phyloP scores from a whole-genome alignment of 64 coral and sea anemone species.

The Stichodactyla helianthus region DNA sequence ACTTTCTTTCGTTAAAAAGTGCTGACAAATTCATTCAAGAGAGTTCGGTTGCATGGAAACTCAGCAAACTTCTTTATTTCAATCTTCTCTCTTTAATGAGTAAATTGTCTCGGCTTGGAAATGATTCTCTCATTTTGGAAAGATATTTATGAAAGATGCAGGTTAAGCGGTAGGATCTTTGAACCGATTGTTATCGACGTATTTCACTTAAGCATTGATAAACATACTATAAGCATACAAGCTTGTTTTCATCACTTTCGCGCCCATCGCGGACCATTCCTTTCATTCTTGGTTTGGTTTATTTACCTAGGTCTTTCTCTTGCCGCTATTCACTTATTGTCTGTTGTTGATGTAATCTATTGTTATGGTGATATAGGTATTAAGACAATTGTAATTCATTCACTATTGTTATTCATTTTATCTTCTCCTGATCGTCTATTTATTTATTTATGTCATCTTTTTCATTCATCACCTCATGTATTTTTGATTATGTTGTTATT shows the following conservation, averaged over 20 bases:
- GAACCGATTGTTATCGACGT: constrained; percentile 72
- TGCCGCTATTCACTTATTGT: constrained; percentile 86
- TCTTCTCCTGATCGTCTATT: constrained; percentile 97
- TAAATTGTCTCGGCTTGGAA: constrained; percentile 22
- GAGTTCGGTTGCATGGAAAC: neutral
- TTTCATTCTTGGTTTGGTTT: constrained; percentile 65
- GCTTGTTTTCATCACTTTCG: constrained; percentile 58
- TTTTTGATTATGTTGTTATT: constrained; percentile 99
- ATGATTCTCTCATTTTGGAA: constrained; percentile 35
- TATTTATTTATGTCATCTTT: constrained; percentile 99
- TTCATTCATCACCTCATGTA: constrained; percentile 94
- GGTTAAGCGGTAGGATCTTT: constrained; percentile 69
- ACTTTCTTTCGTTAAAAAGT: constrained; percentile 28
- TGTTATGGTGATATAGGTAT: constrained; percentile 96
- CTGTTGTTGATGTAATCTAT: constrained; percentile 83
- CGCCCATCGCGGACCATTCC: constrained; percentile 67
- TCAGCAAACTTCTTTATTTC: neutral
- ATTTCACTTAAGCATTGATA: constrained; percentile 81
- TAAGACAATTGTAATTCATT: constrained; percentile 94
- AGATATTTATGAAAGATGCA: constrained; percentile 55
- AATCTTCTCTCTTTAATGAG: constrained; percentile 7
- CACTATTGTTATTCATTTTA: constrained; percentile 91
- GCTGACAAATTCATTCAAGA: constrained; percentile 15
- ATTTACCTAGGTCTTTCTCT: constrained; percentile 67
- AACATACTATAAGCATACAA: constrained; percentile 56